Percentiles rank a stretch among this genome's conserved stretches.
phyloP scores from a whole-genome alignment of 37 sponge, comb jelly and placozoan genomes.

The Hormiphora californensis region DNA sequence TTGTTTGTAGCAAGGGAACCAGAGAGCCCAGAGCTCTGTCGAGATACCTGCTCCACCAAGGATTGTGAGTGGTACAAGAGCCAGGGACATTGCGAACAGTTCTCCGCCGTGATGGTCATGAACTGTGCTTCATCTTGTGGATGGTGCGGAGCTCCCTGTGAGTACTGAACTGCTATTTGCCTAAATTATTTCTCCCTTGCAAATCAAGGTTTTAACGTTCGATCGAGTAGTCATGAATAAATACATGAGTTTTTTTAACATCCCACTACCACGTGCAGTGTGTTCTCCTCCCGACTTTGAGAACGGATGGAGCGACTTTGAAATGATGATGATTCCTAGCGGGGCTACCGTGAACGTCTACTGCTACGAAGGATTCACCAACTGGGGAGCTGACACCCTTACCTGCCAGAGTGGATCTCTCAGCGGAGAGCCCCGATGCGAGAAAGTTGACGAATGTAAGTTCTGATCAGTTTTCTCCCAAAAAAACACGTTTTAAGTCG shows the following conservation, averaged over 20 bases:
- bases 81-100: slow-evolving; percentile 14
- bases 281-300: neutral
- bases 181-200: neutral
- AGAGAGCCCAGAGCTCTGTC: neutral
- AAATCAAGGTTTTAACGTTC: no score
- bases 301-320: slow-evolving; percentile 7
- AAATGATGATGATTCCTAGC: neutral
- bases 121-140: neutral
- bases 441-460: neutral
- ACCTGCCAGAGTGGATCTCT: neutral
- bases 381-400: neutral
- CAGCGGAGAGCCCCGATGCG: neutral
- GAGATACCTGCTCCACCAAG: neutral
- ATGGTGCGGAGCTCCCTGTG: neutral
- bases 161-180: neutral
- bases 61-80: slow-evolving; percentile 9
- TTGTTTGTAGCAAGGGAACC: neutral
- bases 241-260: no score
- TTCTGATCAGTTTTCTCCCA: no score
- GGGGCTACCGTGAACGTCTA: neutral
- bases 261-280: no score
- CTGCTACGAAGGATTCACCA: slow-evolving; percentile 27
- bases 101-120: neutral
- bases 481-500: no score
- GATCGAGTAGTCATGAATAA: no score